Evolutionary conservation across 2,888 invertebrate species (phyloP), one percentile per base, ranked within the genome.

Genomic region (Drosophila bunnanda): DNA sequence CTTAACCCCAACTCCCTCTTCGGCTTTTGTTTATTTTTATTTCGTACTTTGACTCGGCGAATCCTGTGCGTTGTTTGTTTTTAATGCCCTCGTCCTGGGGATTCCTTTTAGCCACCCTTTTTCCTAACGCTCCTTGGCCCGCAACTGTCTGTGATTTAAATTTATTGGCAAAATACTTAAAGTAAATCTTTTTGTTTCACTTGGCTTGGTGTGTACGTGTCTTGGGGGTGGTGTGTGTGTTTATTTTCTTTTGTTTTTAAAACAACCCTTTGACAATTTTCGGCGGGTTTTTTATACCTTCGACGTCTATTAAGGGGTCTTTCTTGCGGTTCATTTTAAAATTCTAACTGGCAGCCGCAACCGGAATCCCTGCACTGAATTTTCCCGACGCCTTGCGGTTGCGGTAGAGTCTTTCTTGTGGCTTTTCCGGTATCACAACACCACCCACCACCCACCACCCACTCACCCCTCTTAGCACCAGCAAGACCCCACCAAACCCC

Each of bases 131-230:
- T 57, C 30, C 54, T 32, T 32, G 48, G 36, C 15, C 32, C 50
- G 20, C 43, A 25, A 50, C 50, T 73, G 83, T 55, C 83, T 70
- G 89, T 87, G 89, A 89, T 88, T 89, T 89, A 89, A 88, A 88
- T 88, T 88, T 88, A 88, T 88, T 88, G 88, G 87, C 78, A 77
- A 89, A 89, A 90, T 89, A 78, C 83, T 90, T 89, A 77, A 88
- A 89, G 85, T 85, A 89, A 88, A 87, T 89, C 77, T 78, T 77
- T 74, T 58, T 57, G 65, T 74, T 61, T 54, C 52, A 53, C 41
- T 61, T 58, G 30, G 38, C 17, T 53, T 43, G 17, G 4, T 38
- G 38, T 28, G 50, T 30, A 65, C 64, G 64, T 65, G 64, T 34
- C 38, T 20, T 30, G 32, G 13, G 15, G 7, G 54, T 41, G 39